These are phyloP conservation scores for Nipponacmea schrenckii DNA, from an alignment of 2,888 invertebrate species.

Conservation along the genomic window DNA sequence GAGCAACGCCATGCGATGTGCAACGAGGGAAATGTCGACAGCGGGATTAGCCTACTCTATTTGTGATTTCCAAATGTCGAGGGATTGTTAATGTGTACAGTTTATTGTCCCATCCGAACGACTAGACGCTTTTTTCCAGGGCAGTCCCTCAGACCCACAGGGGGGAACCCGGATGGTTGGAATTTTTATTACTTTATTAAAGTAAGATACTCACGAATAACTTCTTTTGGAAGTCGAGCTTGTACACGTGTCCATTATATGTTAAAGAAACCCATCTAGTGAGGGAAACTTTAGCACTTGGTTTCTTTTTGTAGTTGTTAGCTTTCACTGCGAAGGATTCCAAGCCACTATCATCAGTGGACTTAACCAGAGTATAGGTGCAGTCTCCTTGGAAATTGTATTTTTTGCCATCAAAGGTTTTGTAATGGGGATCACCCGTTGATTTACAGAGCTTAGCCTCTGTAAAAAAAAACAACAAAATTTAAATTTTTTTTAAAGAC, in stretches of 20 bases:
- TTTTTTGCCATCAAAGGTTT: constrained; percentile 54
- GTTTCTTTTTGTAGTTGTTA: background rate
- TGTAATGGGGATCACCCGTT: constrained; percentile 43
- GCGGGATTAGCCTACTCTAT: too few relatives aligned
- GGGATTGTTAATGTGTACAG: too few relatives aligned
- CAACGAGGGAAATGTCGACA: too few relatives aligned
- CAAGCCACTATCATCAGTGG: background rate
- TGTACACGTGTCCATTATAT: background rate
- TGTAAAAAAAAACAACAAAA: background rate
- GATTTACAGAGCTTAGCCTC: constrained; percentile 37
- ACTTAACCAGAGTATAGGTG: background rate
- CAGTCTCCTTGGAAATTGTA: background rate
- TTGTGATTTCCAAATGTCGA: too few relatives aligned
- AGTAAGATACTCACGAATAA: background rate
- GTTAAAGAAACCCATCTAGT: background rate
- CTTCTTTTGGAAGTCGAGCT: background rate
- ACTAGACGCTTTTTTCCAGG: too few relatives aligned
- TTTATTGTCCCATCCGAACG: too few relatives aligned
- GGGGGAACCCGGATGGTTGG: too few relatives aligned
- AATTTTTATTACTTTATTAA: too few relatives aligned
- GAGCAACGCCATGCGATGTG: too few relatives aligned
- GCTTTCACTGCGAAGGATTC: background rate
- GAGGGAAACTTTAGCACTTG: background rate
- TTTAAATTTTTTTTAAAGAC: too few relatives aligned
- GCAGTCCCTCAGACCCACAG: too few relatives aligned